Percentiles rank a stretch among this genome's conserved stretches.
phyloP scores from a whole-genome alignment of 2,113 vertebrate genomes.

The Eira barbara region DNA sequence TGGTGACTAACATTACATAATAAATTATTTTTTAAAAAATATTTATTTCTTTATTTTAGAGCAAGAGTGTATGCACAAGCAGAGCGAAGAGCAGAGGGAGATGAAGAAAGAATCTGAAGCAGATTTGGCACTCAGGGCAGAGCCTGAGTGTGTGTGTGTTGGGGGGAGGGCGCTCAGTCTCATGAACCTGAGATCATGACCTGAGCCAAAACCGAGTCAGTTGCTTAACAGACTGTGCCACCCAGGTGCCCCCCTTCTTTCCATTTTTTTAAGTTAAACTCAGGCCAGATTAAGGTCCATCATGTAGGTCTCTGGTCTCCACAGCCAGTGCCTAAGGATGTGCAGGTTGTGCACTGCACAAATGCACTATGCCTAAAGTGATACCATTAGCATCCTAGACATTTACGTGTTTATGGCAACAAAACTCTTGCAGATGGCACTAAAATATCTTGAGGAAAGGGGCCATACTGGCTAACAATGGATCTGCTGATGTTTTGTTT shows the following conservation, averaged over 20 bases:
- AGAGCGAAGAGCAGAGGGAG: not conserved
- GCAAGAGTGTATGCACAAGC: not conserved
- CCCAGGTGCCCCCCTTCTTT: not conserved
- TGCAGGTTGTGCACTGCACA: not conserved
- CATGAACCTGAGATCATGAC: not conserved
- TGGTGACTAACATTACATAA: no score
- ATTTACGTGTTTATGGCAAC: not conserved
- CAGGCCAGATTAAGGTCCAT: not conserved
- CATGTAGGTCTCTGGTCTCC: not conserved
- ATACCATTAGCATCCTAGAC: not conserved
- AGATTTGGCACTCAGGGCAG: not conserved
- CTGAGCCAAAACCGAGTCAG: not conserved
- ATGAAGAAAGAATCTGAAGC: not conserved
- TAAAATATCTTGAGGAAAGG: not conserved
- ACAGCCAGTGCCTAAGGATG: not conserved
- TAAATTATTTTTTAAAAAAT: no score
- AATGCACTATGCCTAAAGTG: not conserved
- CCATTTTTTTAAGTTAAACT: not conserved
- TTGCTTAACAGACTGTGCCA: not conserved
- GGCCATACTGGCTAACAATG: not conserved
- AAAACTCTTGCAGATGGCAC: not conserved
- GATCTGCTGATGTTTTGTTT: not conserved
- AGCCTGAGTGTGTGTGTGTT: not conserved
- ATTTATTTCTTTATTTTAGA: not conserved
- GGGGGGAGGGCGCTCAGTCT: accelerated